Percentiles rank a stretch among this genome's conserved stretches.
Conservation (phyloP, 2,113 vertebrate genomes). For the Labrus mixtus region DNA sequence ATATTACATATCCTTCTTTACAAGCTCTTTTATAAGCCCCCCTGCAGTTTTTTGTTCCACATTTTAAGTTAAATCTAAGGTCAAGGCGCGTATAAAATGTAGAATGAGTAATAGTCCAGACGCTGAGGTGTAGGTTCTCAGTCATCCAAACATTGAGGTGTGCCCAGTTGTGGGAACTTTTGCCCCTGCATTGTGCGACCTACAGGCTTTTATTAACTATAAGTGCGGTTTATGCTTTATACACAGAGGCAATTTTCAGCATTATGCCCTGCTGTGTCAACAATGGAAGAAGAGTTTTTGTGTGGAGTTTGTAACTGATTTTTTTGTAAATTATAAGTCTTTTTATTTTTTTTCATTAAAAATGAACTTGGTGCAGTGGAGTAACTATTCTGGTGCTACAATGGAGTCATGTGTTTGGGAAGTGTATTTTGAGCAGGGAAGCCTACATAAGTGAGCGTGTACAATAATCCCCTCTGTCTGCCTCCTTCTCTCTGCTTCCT, state of each 20-base stretch:
- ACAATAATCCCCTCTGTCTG: conserved; percentile 82
- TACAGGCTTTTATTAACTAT: too few relatives aligned
- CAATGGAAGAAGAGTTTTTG: neutral
- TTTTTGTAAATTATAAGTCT: too few relatives aligned
- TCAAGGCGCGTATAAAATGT: conserved; percentile 1
- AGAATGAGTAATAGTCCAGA: conserved; percentile 5
- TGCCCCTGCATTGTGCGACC: neutral
- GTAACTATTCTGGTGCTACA: conserved; percentile 68
- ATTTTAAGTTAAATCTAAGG: conserved; percentile 25
- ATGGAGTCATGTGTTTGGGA: conserved; percentile 78
- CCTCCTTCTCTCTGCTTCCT: conserved; percentile 71
- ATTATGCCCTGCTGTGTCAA: too few relatives aligned
- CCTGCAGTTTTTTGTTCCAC: conserved; percentile 25
- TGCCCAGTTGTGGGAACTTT: neutral
- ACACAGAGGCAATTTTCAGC: too few relatives aligned
- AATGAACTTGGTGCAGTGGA: conserved; percentile 45
- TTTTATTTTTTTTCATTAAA: conserved; percentile 32
- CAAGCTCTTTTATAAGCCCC: conserved; percentile 14
- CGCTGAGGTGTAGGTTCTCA: neutral
- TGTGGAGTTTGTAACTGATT: too few relatives aligned
- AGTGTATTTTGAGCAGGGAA: conserved; percentile 71
- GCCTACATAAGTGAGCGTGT: conserved; percentile 75
- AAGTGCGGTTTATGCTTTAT: too few relatives aligned
- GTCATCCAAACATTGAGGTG: neutral
- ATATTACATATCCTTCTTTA: conserved; percentile 11